A percentile compares a stretch with the other conserved stretches of the same genome.
These are phyloP conservation scores for Sturmia bella DNA, from an alignment of 2,888 invertebrate genomes.

Conservation along the genomic window DNA sequence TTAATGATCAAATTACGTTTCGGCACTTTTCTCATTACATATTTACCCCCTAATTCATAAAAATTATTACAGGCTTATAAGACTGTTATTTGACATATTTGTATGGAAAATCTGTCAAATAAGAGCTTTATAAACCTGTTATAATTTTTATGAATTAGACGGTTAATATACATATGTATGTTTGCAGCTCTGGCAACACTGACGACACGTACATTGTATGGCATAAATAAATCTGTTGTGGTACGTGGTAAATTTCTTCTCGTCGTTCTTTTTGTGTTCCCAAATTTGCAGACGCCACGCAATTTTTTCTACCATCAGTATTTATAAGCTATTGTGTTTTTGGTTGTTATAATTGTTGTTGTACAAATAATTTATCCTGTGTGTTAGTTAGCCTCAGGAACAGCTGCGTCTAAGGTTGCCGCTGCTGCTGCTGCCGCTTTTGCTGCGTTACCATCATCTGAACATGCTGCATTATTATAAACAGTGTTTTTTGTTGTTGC, in stretches of 20 bases:
- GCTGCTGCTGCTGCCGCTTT: constrained; percentile 6
- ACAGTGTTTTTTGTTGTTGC: constrained; percentile 29
- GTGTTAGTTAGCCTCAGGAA: constrained; percentile 63
- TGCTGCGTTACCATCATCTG: constrained; percentile 35
- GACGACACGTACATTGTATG: constrained; percentile 51
- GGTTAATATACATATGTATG: too few species aligned
- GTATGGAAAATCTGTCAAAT: too few species aligned
- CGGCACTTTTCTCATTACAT: too few species aligned
- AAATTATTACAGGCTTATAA: too few species aligned
- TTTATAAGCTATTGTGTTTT: constrained; percentile 35
- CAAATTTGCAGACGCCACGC: constrained; percentile 61
- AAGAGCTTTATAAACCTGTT: too few species aligned
- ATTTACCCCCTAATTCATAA: too few species aligned
- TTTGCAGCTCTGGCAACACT: too few species aligned
- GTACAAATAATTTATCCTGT: constrained; percentile 49
- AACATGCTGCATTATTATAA: constrained; percentile 48
- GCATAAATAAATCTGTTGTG: constrained; percentile 61
- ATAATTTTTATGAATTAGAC: too few species aligned
- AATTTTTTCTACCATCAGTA: constrained; percentile 46
- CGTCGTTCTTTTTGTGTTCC: neutral
- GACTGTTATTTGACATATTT: too few species aligned
- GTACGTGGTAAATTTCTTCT: constrained; percentile 48
- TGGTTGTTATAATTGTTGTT: constrained; percentile 12
- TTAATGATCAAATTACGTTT: too few species aligned
- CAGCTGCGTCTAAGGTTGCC: constrained; percentile 45